Conservation (phyloP, 2,113 vertebrate species). For the Rhipidura dahli region DNA sequence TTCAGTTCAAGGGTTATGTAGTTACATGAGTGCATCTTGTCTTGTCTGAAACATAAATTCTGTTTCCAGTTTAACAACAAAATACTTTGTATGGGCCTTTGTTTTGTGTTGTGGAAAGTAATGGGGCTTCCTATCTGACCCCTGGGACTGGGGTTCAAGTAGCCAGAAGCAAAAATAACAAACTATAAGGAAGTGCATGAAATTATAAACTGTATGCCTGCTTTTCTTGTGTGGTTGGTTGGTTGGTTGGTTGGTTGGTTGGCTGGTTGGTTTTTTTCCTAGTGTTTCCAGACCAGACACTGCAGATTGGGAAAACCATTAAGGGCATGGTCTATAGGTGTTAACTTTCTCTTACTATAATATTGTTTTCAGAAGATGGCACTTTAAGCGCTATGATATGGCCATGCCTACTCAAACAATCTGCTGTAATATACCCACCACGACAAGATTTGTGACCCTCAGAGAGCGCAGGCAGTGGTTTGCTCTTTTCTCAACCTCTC, state of each 20-base stretch:
- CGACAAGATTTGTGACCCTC: neutral
- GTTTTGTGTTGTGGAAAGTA: neutral
- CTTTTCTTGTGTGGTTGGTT: neutral
- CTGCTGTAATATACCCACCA: neutral
- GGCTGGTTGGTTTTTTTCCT: neutral
- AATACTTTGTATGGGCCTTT: neutral
- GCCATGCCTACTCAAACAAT: neutral
- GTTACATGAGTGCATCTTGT: neutral
- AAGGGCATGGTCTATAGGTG: neutral
- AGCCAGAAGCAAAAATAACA: neutral
- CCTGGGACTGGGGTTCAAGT: neutral
- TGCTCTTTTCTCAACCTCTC: neutral
- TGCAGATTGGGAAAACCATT: neutral
- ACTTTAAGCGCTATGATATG: neutral
- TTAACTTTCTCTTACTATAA: neutral
- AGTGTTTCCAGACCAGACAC: neutral
- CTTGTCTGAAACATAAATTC: neutral
- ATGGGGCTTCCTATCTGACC: neutral
- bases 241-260: neutral
- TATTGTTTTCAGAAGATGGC: neutral
- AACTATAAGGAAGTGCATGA: neutral
- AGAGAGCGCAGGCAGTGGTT: neutral
- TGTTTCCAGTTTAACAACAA: neutral
- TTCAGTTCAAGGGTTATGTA: neutral
- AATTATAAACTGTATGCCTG: neutral